Percentiles rank a stretch among this genome's conserved stretches.
Evolutionary conservation across 1,140 invertebrate genomes (phyloP).

Genomic region (Neelides sp.): DNA sequence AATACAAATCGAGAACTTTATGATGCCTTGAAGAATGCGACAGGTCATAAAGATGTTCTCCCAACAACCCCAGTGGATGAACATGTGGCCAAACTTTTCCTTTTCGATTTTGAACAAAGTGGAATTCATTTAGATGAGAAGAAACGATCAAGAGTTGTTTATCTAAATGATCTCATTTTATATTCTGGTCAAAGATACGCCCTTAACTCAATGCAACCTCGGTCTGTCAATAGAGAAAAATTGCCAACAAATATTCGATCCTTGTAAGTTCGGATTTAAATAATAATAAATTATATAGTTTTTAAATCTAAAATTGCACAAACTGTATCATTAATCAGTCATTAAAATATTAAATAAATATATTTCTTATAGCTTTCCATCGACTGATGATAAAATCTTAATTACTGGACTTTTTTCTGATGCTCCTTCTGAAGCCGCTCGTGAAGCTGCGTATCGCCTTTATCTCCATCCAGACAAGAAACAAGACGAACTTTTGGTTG

Average conservation of each 20-base stretch:
- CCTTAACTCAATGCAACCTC: conserved; percentile 53
- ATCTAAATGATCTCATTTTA: conserved; percentile 66
- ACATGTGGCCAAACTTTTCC: conserved; percentile 74
- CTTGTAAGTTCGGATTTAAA: conserved; percentile 47
- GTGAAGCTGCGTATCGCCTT: conserved; percentile 78
- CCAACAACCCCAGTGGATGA: conserved; percentile 59
- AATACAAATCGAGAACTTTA: conserved; percentile 82
- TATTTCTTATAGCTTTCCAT: conserved; percentile 50
- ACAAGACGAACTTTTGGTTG: conserved; percentile 60
- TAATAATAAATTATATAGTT: conserved; percentile 4
- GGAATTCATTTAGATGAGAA: conserved; percentile 82
- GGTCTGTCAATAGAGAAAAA: conserved; percentile 46
- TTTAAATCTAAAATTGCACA: background rate
- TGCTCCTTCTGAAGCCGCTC: conserved; percentile 56
- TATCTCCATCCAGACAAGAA: conserved; percentile 64
- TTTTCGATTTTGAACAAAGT: conserved; percentile 93
- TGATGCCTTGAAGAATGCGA: conserved; percentile 53
- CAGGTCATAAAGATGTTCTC: conserved; percentile 54
- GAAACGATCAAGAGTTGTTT: conserved; percentile 61
- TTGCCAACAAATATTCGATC: conserved; percentile 59
- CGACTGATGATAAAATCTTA: conserved; percentile 55
- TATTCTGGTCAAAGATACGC: conserved; percentile 75
- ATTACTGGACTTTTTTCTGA: conserved; percentile 71
- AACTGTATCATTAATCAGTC: background rate
- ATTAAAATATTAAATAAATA: conserved; percentile 1